Evolutionary conservation across 2,797 vertebrate genomes (phyloP).

Genomic region (Micromesistius poutassou): DNA sequence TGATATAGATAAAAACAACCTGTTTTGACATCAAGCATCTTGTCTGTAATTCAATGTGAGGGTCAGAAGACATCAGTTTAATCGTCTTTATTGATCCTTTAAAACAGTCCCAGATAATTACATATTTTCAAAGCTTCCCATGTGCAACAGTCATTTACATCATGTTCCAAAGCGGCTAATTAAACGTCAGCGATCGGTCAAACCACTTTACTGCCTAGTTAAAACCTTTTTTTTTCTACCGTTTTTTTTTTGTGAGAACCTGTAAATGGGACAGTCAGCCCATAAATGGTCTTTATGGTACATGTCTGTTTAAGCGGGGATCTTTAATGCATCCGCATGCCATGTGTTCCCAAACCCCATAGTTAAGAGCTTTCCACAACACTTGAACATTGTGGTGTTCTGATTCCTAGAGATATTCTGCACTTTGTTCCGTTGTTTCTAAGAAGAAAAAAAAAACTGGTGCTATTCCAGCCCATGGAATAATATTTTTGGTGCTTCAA

Average conservation of each 20-base stretch:
- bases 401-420: background rate
- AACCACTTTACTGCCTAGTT: constrained; percentile 8
- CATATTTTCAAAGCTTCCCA: background rate
- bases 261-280: constrained; percentile 8
- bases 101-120: background rate
- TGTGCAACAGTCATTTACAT: background rate
- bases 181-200: background rate
- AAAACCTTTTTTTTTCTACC: constrained; percentile 4
- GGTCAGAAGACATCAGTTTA: background rate
- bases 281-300: constrained; percentile 19
- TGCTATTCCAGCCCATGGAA: too few species aligned
- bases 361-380: background rate
- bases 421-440: background rate
- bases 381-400: background rate
- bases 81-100: background rate
- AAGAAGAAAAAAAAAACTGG: background rate
- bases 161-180: background rate
- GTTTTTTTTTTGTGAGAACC: constrained; percentile 17
- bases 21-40: background rate
- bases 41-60: background rate
- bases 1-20: constrained; percentile 41
- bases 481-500: too few species aligned
- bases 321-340: constrained; percentile 24
- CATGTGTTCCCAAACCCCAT: background rate
- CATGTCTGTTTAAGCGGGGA: constrained; percentile 16